Percentiles rank a stretch among this genome's conserved stretches.
Evolutionary conservation across 2,888 invertebrate species (phyloP).

Genomic region (Heteromyza rotundicornis): DNA sequence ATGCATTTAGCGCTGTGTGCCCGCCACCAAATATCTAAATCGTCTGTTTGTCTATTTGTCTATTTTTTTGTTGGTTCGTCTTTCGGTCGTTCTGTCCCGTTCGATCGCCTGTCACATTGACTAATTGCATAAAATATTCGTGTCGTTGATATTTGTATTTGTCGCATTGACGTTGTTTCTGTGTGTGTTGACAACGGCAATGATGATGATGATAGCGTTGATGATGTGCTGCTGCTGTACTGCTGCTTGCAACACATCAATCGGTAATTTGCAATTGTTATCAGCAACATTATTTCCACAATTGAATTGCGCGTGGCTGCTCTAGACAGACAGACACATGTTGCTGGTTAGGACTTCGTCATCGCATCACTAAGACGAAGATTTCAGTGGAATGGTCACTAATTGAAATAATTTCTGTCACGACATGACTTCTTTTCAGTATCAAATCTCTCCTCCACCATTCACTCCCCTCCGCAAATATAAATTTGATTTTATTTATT

Average conservation of each 20-base stretch:
- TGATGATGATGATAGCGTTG: not conserved
- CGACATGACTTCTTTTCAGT: no score
- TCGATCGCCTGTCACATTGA: slow-evolving; percentile 10
- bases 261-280: not conserved
- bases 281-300: not conserved
- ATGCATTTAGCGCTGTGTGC: not conserved
- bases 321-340: no score
- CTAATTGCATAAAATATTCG: slow-evolving; percentile 23
- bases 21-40: no score
- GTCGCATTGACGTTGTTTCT: slow-evolving; percentile 32
- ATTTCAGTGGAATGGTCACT: no score
- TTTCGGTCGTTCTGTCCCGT: slow-evolving; percentile 8
- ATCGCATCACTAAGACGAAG: no score
- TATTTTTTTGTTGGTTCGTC: not conserved
- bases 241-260: not conserved
- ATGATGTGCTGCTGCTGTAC: not conserved
- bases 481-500: no score
- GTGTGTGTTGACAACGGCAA: slow-evolving; percentile 10
- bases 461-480: no score
- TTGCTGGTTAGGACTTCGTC: no score
- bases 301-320: no score
- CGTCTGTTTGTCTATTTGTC: not conserved
- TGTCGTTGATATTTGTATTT: slow-evolving; percentile 15
- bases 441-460: no score
- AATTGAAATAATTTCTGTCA: no score